Conservation (phyloP, 2,888 invertebrate species). For the Serrognathus titanus region DNA sequence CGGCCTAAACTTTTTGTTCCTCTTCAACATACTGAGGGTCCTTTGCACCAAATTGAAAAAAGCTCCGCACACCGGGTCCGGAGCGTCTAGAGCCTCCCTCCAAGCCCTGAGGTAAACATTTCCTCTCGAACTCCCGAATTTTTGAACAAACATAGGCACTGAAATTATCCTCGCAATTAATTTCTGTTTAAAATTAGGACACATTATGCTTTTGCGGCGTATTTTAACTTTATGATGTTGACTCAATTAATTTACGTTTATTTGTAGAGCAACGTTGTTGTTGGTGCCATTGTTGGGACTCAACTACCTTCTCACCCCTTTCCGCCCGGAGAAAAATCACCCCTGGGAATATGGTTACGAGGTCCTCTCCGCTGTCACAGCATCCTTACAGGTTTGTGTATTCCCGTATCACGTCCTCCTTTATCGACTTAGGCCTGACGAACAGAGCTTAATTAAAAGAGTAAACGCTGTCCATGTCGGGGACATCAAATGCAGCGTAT, state of each 20-base stretch:
- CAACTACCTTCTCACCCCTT: constrained; percentile 85
- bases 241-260: constrained; percentile 8
- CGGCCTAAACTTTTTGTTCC: constrained; percentile 77
- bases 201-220: not conserved
- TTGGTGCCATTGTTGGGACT: constrained; percentile 88
- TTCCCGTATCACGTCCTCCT: not conserved
- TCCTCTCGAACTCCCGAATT: too few relatives aligned
- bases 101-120: constrained; percentile 66
- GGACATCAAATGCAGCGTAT: too few relatives aligned
- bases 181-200: not conserved
- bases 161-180: not conserved
- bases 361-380: constrained; percentile 78
- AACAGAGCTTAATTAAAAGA: too few relatives aligned
- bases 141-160: not conserved
- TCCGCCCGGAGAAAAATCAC: constrained; percentile 67
- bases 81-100: constrained; percentile 68
- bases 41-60: constrained; percentile 78
- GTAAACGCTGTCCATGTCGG: too few relatives aligned
- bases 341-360: constrained; percentile 78
- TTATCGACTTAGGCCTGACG: too few relatives aligned
- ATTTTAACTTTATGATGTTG: not conserved
- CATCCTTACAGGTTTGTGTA: constrained; percentile 76
- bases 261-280: constrained; percentile 75
- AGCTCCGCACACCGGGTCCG: constrained; percentile 59
- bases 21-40: constrained; percentile 87